Base-by-base conservation (phyloP, 2,888 invertebrate genomes). In the Fragum sueziense region DNA sequence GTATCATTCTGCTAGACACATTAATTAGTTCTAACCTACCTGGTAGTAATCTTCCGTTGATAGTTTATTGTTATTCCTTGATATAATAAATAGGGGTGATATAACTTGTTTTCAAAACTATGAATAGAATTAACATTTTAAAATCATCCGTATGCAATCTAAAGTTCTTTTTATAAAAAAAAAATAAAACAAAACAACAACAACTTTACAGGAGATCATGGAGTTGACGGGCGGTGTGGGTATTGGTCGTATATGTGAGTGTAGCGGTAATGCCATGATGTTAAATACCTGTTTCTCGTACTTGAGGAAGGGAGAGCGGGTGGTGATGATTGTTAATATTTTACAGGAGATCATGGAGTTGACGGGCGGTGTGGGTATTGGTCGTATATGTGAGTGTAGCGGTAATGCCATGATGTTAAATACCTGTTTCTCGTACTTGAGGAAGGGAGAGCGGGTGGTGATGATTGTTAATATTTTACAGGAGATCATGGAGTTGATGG, bases 171-270 rank as follows among this genome's bases (percentile, higher is more conserved):
- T n/a, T n/a, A n/a, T n/a, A n/a, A n/a, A n/a, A n/a, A n/a, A n/a
- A n/a, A n/a, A n/a, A n/a, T n/a, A n/a, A n/a, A n/a, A n/a, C n/a
- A n/a, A n/a, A n/a, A n/a, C n/a, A n/a, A n/a, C n/a, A n/a, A n/a
- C n/a, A n/a, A n/a, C n/a, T n/a, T n/a, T n/a, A n/a, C n/a, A 91
- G 91, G 87, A 85, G 68, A 85, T 91, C 2, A 83, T 88, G 87
- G 84, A 88, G 51, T 74, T 86, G 59, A 91, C 91, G 2, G 82
- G 75, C n/a, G 88, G 88, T 25, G 85, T 88, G 61, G 91, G 91
- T 54, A 87, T 91, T 9, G 91, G 90, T 14, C 87, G 91, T 7
- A 88, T 91, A 29, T 89, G 89, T 80, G 91, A 91, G 76, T 90
- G 91, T 74, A 89, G 89, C 72, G 91, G 91, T 20, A 88, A 88